Evolutionary conservation across 2,113 vertebrate genomes (phyloP).

Genomic region (Notarius quadriscutis): DNA sequence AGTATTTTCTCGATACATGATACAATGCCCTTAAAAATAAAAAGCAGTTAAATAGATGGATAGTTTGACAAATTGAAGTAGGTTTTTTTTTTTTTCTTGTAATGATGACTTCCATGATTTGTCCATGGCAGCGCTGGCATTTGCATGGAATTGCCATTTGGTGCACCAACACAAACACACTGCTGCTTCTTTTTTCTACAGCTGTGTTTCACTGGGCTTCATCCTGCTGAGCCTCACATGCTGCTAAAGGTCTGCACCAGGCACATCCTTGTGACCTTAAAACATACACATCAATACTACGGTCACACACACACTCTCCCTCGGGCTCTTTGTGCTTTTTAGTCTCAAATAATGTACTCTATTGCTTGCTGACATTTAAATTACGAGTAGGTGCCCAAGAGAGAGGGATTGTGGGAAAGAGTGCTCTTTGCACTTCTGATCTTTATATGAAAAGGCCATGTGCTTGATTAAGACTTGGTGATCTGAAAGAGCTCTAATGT

Average conservation of each 20-base stretch:
- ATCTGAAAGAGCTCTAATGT: not conserved
- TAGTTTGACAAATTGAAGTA: not conserved
- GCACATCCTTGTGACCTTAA: slow-evolving; percentile 34
- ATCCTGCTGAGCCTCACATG: not conserved
- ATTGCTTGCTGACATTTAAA: slow-evolving; percentile 43
- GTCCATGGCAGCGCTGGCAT: not conserved
- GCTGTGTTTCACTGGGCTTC: not conserved
- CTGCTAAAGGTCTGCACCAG: slow-evolving; percentile 21
- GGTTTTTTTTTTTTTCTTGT: not conserved
- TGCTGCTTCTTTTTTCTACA: not conserved
- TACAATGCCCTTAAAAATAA: not conserved
- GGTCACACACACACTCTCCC: slow-evolving; percentile 21
- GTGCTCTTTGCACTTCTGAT: not conserved
- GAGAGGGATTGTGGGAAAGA: not conserved
- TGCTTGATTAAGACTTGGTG: not conserved
- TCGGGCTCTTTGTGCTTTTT: slow-evolving; percentile 20
- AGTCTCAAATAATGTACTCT: not conserved
- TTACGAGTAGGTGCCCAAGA: not conserved
- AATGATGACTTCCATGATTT: not conserved
- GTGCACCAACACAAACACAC: not conserved
- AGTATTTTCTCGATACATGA: too few species aligned
- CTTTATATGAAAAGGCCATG: slow-evolving; percentile 11
- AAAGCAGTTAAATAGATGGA: not conserved
- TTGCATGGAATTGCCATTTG: not conserved
- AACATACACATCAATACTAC: slow-evolving; percentile 33